Conservation (phyloP, 1,140 invertebrate species). For the Lamellibrachia luymesi region DNA sequence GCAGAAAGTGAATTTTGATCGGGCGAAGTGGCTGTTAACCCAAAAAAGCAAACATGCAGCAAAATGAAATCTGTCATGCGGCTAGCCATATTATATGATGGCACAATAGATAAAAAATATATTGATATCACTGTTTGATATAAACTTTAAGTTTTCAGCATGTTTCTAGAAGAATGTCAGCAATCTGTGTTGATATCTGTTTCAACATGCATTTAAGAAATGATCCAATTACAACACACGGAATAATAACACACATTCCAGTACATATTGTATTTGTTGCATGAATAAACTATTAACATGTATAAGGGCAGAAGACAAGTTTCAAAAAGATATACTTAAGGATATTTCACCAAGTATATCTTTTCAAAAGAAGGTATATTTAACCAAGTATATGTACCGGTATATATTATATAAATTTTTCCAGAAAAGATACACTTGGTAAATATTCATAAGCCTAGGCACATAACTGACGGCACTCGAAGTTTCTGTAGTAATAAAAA, state of each 20-base stretch:
- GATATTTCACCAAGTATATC: background rate
- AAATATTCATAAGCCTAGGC: background rate
- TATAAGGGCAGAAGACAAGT: background rate
- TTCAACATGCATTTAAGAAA: background rate
- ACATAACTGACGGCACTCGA: background rate
- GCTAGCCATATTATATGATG: background rate
- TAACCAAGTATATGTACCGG: background rate
- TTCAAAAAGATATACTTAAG: no score
- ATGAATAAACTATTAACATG: background rate
- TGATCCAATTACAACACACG: background rate
- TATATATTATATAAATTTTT: background rate
- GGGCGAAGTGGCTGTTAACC: no score
- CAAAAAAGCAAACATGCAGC: background rate
- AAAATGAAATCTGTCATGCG: background rate
- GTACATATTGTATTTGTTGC: background rate
- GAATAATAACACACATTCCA: background rate
- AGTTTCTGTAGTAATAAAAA: background rate
- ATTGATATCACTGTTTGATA: background rate
- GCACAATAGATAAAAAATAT: background rate
- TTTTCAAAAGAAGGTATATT: background rate
- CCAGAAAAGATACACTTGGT: background rate
- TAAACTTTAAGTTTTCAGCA: background rate
- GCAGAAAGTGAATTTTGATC: background rate
- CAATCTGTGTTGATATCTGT: background rate
- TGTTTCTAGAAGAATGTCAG: background rate